Percentiles rank a stretch among this genome's conserved stretches.
phyloP scores from a whole-genome alignment of 2,113 vertebrate species.

The Heptranchias perlo region DNA sequence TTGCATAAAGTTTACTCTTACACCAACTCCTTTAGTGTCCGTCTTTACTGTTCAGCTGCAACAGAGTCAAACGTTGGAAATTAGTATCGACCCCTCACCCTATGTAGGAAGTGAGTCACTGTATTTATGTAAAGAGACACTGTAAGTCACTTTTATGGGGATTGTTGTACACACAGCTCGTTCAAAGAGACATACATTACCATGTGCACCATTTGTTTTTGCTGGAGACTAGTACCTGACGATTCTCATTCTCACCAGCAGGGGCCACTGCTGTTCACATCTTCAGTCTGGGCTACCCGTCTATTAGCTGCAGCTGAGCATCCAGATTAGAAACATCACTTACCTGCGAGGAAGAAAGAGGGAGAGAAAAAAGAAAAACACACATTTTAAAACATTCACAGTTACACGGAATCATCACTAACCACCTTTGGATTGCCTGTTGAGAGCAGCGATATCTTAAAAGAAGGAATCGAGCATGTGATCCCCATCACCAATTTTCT shows the following conservation, averaged over 20 bases:
- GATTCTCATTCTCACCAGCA: constrained; percentile 31
- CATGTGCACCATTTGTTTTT: background rate
- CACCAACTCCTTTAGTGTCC: background rate
- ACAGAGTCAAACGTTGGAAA: background rate
- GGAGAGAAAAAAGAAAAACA: background rate
- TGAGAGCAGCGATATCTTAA: background rate
- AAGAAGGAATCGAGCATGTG: background rate
- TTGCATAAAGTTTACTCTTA: background rate
- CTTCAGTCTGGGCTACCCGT: background rate
- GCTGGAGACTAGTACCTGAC: background rate
- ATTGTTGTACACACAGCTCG: background rate
- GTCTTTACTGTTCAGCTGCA: too few species aligned
- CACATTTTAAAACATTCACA: constrained; percentile 21
- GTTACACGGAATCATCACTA: background rate
- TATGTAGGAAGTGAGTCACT: background rate
- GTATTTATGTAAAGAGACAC: background rate
- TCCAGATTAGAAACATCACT: background rate
- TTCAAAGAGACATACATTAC: background rate
- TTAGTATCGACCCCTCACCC: background rate
- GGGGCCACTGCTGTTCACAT: constrained; percentile 16
- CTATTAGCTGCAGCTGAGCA: background rate
- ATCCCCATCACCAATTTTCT: background rate
- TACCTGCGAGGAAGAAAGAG: background rate
- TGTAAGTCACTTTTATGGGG: background rate
- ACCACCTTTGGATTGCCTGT: background rate